Evolutionary conservation across 2,888 invertebrate genomes (phyloP).

Genomic region (Gymnoscelis rufifasciata): DNA sequence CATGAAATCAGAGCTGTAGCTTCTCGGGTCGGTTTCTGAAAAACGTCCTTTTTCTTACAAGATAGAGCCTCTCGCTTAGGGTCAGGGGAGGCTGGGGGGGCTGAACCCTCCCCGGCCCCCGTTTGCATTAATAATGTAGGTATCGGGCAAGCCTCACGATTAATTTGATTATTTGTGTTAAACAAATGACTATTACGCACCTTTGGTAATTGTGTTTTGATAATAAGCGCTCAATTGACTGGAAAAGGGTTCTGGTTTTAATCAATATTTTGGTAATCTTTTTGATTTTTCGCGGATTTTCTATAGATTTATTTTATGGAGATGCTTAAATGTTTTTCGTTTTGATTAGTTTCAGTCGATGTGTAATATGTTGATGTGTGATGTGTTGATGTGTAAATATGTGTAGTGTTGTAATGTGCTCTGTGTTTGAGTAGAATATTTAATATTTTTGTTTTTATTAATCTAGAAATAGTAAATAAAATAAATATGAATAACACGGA

Average conservation of each 20-base stretch:
- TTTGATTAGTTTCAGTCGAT: too few species aligned
- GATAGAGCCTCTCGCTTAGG: slow-evolving; percentile 36
- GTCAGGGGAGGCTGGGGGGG: slow-evolving; percentile 32
- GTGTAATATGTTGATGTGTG: too few species aligned
- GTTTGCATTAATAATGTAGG: slow-evolving; percentile 77
- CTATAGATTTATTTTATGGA: background rate
- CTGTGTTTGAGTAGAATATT: too few species aligned
- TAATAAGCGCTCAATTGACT: slow-evolving; percentile 23
- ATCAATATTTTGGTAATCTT: slow-evolving; percentile 3
- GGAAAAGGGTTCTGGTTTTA: slow-evolving; percentile 9
- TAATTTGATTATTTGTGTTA: slow-evolving; percentile 73
- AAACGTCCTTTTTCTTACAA: slow-evolving; percentile 46
- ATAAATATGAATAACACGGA: too few species aligned
- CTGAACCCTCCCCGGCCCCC: slow-evolving; percentile 27
- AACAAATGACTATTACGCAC: slow-evolving; percentile 31
- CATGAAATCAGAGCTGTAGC: slow-evolving; percentile 14
- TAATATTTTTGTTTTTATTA: too few species aligned
- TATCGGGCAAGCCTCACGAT: slow-evolving; percentile 70
- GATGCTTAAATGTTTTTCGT: too few species aligned
- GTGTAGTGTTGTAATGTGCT: too few species aligned
- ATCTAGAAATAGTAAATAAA: too few species aligned
- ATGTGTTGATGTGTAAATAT: too few species aligned
- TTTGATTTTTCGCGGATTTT: background rate
- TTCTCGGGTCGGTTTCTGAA: slow-evolving; percentile 19
- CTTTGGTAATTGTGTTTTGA: slow-evolving; percentile 26